Conservation (phyloP, 2,113 vertebrate species). For the Rana temporaria region DNA sequence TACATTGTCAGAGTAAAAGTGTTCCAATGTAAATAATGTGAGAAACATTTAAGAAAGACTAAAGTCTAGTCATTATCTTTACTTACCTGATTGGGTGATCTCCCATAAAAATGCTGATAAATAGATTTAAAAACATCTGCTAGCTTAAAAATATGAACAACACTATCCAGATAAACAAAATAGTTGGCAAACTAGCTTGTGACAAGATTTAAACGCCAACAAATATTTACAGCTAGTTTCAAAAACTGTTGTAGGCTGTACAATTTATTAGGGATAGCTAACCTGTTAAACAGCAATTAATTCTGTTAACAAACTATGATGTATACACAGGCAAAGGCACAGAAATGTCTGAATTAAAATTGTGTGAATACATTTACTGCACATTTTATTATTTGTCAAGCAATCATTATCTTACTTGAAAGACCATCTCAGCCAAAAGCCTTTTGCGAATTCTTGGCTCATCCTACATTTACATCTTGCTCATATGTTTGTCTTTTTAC, state of each 20-base stretch:
- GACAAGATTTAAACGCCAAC: background rate
- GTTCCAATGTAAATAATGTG: too few species aligned
- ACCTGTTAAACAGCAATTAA: background rate
- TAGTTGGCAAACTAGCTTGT: constrained; percentile 1
- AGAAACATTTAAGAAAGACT: too few species aligned
- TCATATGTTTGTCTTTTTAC: background rate
- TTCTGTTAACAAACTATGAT: background rate
- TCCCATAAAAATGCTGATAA: background rate
- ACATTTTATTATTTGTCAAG: background rate
- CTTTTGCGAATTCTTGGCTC: background rate
- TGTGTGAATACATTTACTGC: too few species aligned
- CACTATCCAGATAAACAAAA: background rate
- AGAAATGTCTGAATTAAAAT: background rate
- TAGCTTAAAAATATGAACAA: background rate
- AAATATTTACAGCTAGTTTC: constrained; percentile 21
- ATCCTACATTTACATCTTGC: background rate
- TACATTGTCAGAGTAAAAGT: too few species aligned
- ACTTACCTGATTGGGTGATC: too few species aligned
- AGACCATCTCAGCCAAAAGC: background rate
- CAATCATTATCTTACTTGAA: background rate
- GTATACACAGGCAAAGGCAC: background rate
- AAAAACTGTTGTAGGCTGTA: constrained; percentile 15
- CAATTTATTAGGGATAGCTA: background rate
- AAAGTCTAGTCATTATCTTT: too few species aligned
- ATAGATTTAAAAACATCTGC: background rate